A percentile compares a stretch with the other conserved stretches of the same genome.
Conservation (phyloP, 2,797 vertebrate genomes). For the Austrolebias charrua region DNA sequence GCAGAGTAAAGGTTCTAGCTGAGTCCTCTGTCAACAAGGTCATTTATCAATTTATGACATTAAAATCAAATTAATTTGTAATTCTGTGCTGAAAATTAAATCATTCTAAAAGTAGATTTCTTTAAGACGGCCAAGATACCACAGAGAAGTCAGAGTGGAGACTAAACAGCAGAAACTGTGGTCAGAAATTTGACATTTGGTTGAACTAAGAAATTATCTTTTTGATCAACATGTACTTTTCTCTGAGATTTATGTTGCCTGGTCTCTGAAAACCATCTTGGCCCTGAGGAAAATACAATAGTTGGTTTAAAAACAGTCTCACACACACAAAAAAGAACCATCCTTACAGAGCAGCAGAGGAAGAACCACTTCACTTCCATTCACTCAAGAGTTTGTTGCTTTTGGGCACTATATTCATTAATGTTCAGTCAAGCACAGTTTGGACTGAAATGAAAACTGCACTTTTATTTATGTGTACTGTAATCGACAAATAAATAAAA, state of each 20-base stretch:
- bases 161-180: slow-evolving; percentile 40
- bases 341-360: slow-evolving; percentile 43
- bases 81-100: neutral
- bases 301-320: slow-evolving; percentile 30
- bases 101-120: slow-evolving; percentile 3
- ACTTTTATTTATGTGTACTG: slow-evolving; percentile 2
- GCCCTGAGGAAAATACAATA: slow-evolving; percentile 41
- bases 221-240: slow-evolving; percentile 39
- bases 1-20: slow-evolving; percentile 7
- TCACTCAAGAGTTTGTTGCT: slow-evolving; percentile 28
- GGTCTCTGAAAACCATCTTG: slow-evolving; percentile 34
- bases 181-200: slow-evolving; percentile 46
- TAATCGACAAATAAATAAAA: neutral
- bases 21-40: slow-evolving; percentile 12
- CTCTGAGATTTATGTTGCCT: slow-evolving; percentile 28
- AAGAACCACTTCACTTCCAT: slow-evolving; percentile 26
- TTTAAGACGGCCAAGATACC: neutral
- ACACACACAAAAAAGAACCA: slow-evolving; percentile 54
- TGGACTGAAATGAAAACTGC: neutral
- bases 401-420: slow-evolving; percentile 14
- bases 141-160: slow-evolving; percentile 11
- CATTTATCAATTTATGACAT: slow-evolving; percentile 15
- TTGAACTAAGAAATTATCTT: slow-evolving; percentile 31
- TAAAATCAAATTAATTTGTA: slow-evolving; percentile 2
- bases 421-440: slow-evolving; percentile 14